phyloP scores from a whole-genome alignment of 2,888 invertebrate genomes.

The Andrena haemorrhoa region DNA sequence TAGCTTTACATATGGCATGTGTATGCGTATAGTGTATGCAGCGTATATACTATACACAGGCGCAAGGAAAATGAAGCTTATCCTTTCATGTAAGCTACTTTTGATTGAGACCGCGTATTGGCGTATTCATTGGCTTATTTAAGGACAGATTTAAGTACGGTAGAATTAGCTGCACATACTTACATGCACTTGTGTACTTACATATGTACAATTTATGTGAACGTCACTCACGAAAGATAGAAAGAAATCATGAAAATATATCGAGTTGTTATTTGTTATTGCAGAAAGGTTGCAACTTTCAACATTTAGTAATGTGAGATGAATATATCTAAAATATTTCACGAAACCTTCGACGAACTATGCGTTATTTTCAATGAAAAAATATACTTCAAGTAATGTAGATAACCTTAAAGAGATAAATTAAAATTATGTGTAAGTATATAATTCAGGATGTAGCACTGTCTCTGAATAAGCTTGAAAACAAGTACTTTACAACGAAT shows the following conservation, averaged over 20 bases:
- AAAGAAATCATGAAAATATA: slow-evolving; percentile 5
- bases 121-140: slow-evolving; percentile 23
- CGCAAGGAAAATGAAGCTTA: slow-evolving; percentile 10
- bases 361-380: slow-evolving; percentile 1
- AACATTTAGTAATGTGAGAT: slow-evolving; percentile 3
- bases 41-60: not conserved
- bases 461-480: not conserved
- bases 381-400: slow-evolving; percentile 5
- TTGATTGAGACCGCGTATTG: not conserved
- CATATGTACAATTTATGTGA: not conserved
- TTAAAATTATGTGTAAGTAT: slow-evolving; percentile 56
- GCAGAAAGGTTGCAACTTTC: not conserved
- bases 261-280: not conserved
- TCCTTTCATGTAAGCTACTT: slow-evolving; percentile 35
- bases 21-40: not conserved
- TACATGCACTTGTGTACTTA: not conserved
- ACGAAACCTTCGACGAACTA: not conserved
- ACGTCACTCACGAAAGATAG: slow-evolving; percentile 17
- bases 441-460: not conserved
- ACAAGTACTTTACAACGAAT: not conserved
- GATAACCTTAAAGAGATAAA: slow-evolving; percentile 30
- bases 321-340: not conserved
- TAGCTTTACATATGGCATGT: not conserved
- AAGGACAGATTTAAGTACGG: slow-evolving; percentile 2
- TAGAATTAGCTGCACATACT: slow-evolving; percentile 5